Conservation (phyloP, 1,140 invertebrate genomes). For the Aphaenogaster rudis region DNA sequence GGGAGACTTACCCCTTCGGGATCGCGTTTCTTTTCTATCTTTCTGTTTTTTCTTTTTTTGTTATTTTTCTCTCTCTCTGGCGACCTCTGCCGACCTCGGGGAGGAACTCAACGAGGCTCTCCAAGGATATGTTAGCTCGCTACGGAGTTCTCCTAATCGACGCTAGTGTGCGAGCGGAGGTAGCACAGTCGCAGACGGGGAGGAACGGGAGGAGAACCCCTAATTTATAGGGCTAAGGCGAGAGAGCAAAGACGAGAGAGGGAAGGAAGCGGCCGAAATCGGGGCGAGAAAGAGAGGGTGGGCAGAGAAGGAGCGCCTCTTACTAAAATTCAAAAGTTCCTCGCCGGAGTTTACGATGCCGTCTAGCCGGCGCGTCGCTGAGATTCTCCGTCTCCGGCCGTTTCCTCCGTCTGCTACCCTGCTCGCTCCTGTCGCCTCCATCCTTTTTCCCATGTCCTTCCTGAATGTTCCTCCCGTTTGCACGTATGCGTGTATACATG, state of each 20-base stretch:
- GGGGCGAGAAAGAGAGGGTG: slow-evolving; percentile 10
- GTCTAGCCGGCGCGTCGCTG: slow-evolving; percentile 83
- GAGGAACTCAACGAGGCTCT: slow-evolving; percentile 62
- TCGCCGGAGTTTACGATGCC: slow-evolving; percentile 83
- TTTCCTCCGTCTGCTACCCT: slow-evolving; percentile 58
- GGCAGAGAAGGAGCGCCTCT: slow-evolving; percentile 68
- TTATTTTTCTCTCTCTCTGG: slow-evolving; percentile 48
- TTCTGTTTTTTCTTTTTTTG: neutral
- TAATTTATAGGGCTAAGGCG: slow-evolving; percentile 81
- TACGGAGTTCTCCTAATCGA: slow-evolving; percentile 61
- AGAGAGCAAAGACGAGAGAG: slow-evolving; percentile 46
- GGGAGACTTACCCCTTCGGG: slow-evolving; percentile 47
- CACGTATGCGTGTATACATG: neutral
- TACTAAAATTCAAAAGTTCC: slow-evolving; percentile 85
- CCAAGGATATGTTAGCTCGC: slow-evolving; percentile 62
- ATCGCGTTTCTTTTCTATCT: slow-evolving; percentile 31
- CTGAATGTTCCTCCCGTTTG: slow-evolving; percentile 35
- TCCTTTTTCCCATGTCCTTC: slow-evolving; percentile 52
- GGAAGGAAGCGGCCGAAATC: neutral
- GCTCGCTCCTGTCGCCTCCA: slow-evolving; percentile 27
- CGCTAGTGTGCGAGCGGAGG: slow-evolving; percentile 38
- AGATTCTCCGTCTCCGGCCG: slow-evolving; percentile 67
- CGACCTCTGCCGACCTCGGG: slow-evolving; percentile 71
- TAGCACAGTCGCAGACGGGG: slow-evolving; percentile 22
- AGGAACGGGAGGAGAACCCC: slow-evolving; percentile 76